phyloP scores from a whole-genome alignment of 2,888 invertebrate genomes.

The Acrobasis consociella region DNA sequence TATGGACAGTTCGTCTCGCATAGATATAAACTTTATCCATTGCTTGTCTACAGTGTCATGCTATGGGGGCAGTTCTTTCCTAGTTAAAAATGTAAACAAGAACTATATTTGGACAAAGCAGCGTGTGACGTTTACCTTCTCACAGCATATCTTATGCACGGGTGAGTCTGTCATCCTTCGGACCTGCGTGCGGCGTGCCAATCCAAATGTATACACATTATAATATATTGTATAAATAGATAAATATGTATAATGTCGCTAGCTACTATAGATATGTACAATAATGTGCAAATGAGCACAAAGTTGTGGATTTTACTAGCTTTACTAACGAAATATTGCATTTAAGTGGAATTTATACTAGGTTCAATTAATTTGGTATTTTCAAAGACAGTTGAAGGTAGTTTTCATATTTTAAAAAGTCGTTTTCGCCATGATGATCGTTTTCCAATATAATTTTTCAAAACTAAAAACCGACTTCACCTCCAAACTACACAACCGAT shows the following conservation, averaged over 20 bases:
- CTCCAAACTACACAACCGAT: no score
- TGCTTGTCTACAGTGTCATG: background rate
- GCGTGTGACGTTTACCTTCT: constrained; percentile 75
- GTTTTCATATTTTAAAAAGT: no score
- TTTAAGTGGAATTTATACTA: constrained; percentile 2
- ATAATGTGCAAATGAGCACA: background rate
- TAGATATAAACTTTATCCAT: background rate
- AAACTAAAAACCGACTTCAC: no score
- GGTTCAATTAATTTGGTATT: background rate
- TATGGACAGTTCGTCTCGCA: no score
- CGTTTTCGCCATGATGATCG: no score
- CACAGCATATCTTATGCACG: constrained; percentile 81
- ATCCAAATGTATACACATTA: constrained; percentile 28
- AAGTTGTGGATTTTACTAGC: background rate
- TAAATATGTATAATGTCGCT: constrained; percentile 1
- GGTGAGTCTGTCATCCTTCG: constrained; percentile 62
- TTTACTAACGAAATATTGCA: background rate
- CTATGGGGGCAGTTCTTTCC: background rate
- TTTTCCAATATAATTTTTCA: no score
- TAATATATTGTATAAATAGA: constrained; percentile 26
- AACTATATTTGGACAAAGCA: constrained; percentile 27
- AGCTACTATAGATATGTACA: background rate
- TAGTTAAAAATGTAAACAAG: background rate
- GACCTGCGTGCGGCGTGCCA: constrained; percentile 52
- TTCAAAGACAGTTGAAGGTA: no score